Conservation (phyloP, 2,888 invertebrate genomes). For the Pterobdella sp. region DNA sequence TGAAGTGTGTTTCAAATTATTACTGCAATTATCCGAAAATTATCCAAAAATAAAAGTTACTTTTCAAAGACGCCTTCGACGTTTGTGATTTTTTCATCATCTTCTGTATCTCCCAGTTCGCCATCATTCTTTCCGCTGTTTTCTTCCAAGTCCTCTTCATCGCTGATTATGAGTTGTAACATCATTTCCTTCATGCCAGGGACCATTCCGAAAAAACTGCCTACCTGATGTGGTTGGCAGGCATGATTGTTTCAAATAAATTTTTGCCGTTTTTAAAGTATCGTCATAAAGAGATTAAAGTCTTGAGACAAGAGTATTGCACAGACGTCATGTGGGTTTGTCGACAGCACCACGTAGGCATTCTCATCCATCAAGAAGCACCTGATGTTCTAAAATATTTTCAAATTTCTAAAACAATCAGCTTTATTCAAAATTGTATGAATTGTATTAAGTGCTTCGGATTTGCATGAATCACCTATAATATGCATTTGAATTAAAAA, state of each 20-base stretch:
- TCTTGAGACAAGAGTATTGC: too few relatives aligned
- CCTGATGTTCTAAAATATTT: constrained; percentile 51
- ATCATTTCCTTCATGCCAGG: constrained; percentile 58
- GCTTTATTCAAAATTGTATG: too few relatives aligned
- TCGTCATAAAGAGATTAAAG: not conserved
- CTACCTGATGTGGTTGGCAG: constrained; percentile 49
- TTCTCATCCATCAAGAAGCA: constrained; percentile 90
- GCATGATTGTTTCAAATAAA: not conserved
- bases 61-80: too few relatives aligned
- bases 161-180: constrained; percentile 34
- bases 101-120: not conserved
- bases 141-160: constrained; percentile 21
- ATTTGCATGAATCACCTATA: too few relatives aligned
- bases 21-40: too few relatives aligned
- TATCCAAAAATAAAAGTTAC: too few relatives aligned
- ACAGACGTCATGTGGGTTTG: constrained; percentile 64
- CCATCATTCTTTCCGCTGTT: not conserved
- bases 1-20: too few relatives aligned
- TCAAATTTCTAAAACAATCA: too few relatives aligned
- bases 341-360: constrained; percentile 83
- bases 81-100: too few relatives aligned
- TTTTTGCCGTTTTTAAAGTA: not conserved
- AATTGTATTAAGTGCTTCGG: too few relatives aligned
- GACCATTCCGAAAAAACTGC: constrained; percentile 84
- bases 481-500: too few relatives aligned